These are phyloP conservation scores for Crotalus tigris DNA, from an alignment of 2,113 vertebrate species.

Conservation along the genomic window DNA sequence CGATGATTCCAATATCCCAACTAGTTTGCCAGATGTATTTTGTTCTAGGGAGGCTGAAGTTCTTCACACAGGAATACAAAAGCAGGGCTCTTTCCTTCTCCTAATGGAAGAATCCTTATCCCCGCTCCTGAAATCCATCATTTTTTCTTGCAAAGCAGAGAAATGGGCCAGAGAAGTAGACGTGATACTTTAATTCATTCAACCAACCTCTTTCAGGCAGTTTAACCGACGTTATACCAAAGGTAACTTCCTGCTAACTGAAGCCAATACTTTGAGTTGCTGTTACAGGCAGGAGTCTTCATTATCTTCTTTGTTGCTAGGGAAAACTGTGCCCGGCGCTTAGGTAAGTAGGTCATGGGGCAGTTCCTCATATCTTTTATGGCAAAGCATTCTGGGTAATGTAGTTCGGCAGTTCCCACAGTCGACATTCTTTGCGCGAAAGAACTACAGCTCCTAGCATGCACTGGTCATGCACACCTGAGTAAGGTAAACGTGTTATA, in stretches of 20 bases:
- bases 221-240: neutral
- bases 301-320: neutral
- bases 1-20: neutral
- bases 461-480: neutral
- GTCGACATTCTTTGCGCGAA: neutral
- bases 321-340: neutral
- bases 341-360: neutral
- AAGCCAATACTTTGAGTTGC: neutral
- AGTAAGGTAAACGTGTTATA: neutral
- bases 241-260: neutral
- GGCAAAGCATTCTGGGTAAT: neutral
- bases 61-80: neutral
- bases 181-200: neutral
- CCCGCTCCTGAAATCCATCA: neutral
- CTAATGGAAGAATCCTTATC: neutral
- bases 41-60: neutral
- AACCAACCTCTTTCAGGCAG: neutral
- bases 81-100: neutral
- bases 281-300: neutral
- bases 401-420: neutral
- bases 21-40: neutral
- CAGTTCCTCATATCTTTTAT: too few relatives aligned
- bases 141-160: neutral
- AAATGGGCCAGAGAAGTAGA: neutral
- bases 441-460: constrained; percentile 5